Evolutionary conservation across 2,888 invertebrate species (phyloP).

Genomic region (Neria commutata): DNA sequence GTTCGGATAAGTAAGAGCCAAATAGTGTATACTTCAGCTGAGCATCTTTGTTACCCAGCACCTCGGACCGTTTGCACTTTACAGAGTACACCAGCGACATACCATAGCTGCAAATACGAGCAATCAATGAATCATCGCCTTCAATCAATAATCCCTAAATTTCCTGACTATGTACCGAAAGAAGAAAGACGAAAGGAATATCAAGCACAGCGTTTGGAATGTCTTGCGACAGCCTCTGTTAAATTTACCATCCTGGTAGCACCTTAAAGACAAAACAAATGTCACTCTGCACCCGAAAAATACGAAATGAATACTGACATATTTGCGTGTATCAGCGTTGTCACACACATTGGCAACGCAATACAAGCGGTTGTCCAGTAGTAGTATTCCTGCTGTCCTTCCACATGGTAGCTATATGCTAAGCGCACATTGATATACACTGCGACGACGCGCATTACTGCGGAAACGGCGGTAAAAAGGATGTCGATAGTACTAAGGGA

Average conservation of each 20-base stretch:
- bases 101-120: conserved; percentile 39
- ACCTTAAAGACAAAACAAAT: conserved; percentile 32
- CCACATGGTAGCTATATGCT: conserved; percentile 42
- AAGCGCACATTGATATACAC: conserved; percentile 45
- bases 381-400: conserved; percentile 44
- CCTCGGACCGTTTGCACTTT: conserved; percentile 43
- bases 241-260: conserved; percentile 44
- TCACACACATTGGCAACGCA: conserved; percentile 45
- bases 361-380: conserved; percentile 50
- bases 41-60: conserved; percentile 34
- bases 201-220: conserved; percentile 36
- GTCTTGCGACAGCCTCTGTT: conserved; percentile 33
- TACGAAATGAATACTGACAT: conserved; percentile 48
- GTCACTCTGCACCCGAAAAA: background rate
- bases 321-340: conserved; percentile 45
- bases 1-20: background rate
- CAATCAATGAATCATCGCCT: background rate
- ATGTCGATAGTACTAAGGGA: too few species aligned
- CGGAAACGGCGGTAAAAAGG: conserved; percentile 42
- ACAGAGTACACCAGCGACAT: conserved; percentile 43
- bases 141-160: background rate
- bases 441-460: conserved; percentile 42
- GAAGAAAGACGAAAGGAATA: conserved; percentile 45
- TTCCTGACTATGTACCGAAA: conserved; percentile 38
- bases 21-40: conserved; percentile 39